Evolutionary conservation across 2,888 invertebrate species (phyloP), one percentile per base, ranked within the genome.

Genomic region (Drosophila ustulata): DNA sequence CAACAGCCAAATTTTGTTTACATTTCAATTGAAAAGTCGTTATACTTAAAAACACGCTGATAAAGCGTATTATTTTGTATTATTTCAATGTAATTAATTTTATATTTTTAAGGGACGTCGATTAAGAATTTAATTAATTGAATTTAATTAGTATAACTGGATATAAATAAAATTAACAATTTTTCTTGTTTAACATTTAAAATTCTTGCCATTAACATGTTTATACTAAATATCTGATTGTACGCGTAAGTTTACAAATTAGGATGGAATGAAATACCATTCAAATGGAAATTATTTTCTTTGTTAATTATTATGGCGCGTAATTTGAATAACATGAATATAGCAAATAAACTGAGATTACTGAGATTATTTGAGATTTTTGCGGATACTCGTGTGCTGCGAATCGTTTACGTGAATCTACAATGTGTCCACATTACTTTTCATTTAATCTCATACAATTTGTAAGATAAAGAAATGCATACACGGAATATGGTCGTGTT

Each of bases 401-500:
- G 46, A 61, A 65, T 66, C 79, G 77, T 39, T 75, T 70, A 66
- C 66, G 61, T 65, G 75, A 64, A 70, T 71, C 50, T 30, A 59
- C 72, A 72, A 71, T 68, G 72, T 71, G 34, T 49, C 45, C 69
- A 63, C 80, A 88, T 89, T 84, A 84, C 74, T 83, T 89, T 89
- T 83, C 71, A 87, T 89, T 89, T 89, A 86, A 86, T 89, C 79
- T 74, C 85, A 75, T 49, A 66, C 63, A 71, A 89, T 84, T 90
- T 89, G 85, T 79, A 76, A 77, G 90, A 88, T 88, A 79, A 89
- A 88, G 86, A 87, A 85, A 87, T 77, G 89, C 71, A 75, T 66
- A 34, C 25, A 50, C 18, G 13, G 46, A 18, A 18, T 26, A 25
- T 11, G 9, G 5, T 46, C 23, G 78, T 62, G 65, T 56, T 49